Conservation (phyloP, 1,140 invertebrate genomes). For the Drosophila arawakana region DNA sequence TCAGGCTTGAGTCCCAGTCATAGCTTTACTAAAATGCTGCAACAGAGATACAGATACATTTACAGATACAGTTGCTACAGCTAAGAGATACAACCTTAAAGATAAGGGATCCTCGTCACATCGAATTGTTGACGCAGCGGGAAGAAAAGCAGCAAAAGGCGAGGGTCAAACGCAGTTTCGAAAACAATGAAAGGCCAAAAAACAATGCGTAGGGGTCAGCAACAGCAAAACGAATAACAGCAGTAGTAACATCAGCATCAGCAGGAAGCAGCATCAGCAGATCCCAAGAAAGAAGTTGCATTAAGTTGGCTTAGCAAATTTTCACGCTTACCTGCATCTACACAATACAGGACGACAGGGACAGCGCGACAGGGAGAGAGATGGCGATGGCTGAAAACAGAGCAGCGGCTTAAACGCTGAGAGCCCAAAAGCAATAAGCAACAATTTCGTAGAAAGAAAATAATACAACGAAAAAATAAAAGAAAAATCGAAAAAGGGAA, state of each 20-base stretch:
- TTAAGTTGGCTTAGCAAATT: conserved; percentile 80
- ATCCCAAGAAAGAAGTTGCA: conserved; percentile 65
- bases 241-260: conserved; percentile 16
- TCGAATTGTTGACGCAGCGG: conserved; percentile 49
- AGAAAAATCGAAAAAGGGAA: conserved; percentile 26
- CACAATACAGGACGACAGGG: conserved; percentile 38
- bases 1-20: conserved; percentile 29
- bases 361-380: background rate
- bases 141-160: conserved; percentile 6
- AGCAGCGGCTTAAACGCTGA: conserved; percentile 27
- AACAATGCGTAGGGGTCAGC: conserved; percentile 63
- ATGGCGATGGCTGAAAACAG: background rate
- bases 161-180: conserved; percentile 32
- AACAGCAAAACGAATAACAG: conserved; percentile 18
- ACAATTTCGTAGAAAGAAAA: conserved; percentile 63
- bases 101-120: conserved; percentile 40
- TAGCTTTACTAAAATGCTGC: conserved; percentile 67
- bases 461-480: conserved; percentile 32
- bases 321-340: conserved; percentile 72
- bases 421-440: conserved; percentile 75
- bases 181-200: conserved; percentile 30
- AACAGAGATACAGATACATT: conserved; percentile 20
- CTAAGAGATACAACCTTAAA: conserved; percentile 33
- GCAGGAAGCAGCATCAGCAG: conserved; percentile 30
- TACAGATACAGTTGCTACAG: background rate